These are phyloP conservation scores for Tanytarsus gracilentus DNA, from an alignment of 2,888 invertebrate species.

Conservation along the genomic window DNA sequence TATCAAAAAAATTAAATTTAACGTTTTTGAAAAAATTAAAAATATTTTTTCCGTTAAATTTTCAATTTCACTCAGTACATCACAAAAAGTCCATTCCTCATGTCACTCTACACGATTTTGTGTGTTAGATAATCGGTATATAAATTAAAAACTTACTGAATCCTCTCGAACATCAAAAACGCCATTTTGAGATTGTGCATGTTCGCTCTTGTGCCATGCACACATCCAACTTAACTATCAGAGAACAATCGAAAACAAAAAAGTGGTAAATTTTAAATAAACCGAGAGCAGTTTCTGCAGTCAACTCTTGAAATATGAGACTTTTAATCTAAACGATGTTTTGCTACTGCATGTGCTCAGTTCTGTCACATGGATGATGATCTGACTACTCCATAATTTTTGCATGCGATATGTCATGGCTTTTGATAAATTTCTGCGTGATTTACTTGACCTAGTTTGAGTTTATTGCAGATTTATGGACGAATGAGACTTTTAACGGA, in stretches of 20 bases:
- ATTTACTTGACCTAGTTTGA: too few species aligned
- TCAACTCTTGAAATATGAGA: constrained; percentile 17
- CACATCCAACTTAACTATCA: neutral
- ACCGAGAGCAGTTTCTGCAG: neutral
- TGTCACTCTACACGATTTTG: too few species aligned
- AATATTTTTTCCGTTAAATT: too few species aligned
- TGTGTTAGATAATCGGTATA: neutral
- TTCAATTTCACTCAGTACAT: too few species aligned
- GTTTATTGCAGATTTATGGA: too few species aligned
- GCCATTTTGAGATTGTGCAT: neutral
- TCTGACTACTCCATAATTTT: neutral
- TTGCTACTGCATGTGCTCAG: constrained; percentile 23
- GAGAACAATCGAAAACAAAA: constrained; percentile 5
- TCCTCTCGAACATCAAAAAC: neutral
- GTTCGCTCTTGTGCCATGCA: neutral
- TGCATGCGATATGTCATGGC: too few species aligned
- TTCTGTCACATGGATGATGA: constrained; percentile 1
- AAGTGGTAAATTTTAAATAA: neutral
- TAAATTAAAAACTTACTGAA: too few species aligned
- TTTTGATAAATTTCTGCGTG: too few species aligned
- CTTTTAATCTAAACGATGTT: constrained; percentile 25
- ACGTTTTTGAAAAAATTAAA: too few species aligned
- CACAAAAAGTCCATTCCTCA: too few species aligned
- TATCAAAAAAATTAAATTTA: too few species aligned
- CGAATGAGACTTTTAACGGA: too few species aligned